Percentiles rank a stretch among this genome's conserved stretches.
These are phyloP conservation scores for Pyralis farinalis DNA, from an alignment of 2,888 invertebrate species.

Conservation along the genomic window DNA sequence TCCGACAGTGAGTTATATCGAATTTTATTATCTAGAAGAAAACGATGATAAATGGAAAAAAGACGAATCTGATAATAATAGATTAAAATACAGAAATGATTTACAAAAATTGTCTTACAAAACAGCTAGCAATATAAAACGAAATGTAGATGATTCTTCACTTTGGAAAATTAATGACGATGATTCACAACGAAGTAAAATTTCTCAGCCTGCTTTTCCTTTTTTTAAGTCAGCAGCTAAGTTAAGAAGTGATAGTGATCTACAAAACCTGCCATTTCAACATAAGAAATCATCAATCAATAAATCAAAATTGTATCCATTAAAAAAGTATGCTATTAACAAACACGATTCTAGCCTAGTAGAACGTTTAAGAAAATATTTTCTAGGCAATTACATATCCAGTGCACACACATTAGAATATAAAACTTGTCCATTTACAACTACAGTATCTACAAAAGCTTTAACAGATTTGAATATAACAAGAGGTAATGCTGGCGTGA, in stretches of 20 bases:
- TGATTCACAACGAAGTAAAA: slow-evolving; percentile 9
- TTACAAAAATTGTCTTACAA: background rate
- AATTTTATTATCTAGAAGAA: slow-evolving; percentile 65
- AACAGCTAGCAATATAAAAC: background rate
- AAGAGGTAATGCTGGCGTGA: no score
- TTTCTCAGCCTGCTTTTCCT: background rate
- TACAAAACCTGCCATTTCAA: background rate
- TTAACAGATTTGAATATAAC: no score
- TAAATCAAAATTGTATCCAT: background rate
- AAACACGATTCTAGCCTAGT: background rate
- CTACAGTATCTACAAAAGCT: slow-evolving; percentile 1
- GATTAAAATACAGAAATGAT: background rate
- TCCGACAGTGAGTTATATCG: slow-evolving; percentile 55
- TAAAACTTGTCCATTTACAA: slow-evolving; percentile 12
- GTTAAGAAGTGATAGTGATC: background rate
- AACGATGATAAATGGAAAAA: slow-evolving; percentile 27
- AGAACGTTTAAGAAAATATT: background rate
- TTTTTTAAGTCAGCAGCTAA: background rate
- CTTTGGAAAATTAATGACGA: slow-evolving; percentile 31
- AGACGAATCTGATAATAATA: slow-evolving; percentile 9
- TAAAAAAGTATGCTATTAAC: background rate
- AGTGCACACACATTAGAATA: background rate
- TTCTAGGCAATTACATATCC: background rate
- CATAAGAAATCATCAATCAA: background rate
- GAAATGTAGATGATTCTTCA: slow-evolving; percentile 15